These are phyloP conservation scores for Cephalopachus bancanus DNA, from an alignment of 2,797 vertebrate species.

Conservation along the genomic window DNA sequence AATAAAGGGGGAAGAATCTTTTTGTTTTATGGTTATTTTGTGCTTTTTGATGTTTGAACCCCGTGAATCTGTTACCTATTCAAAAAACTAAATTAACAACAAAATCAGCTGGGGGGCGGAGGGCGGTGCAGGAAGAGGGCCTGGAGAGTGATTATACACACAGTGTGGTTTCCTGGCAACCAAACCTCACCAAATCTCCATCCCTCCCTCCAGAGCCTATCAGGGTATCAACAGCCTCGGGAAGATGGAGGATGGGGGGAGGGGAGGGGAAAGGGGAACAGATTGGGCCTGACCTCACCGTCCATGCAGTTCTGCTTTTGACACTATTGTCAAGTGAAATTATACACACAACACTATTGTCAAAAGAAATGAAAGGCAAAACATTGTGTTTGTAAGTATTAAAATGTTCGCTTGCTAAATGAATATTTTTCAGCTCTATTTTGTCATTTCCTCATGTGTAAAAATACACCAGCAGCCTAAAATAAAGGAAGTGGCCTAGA, in stretches of 20 bases:
- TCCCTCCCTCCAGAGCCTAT: background rate
- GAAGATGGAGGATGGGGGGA: background rate
- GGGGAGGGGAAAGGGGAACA: background rate
- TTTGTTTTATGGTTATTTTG: conserved; percentile 15
- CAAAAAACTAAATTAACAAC: conserved; percentile 50
- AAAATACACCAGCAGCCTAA: background rate
- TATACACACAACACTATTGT: background rate
- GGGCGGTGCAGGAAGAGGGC: background rate
- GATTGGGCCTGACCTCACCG: background rate
- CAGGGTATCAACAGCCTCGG: background rate
- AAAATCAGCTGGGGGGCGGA: background rate
- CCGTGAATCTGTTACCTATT: conserved; percentile 9
- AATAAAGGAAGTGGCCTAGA: background rate
- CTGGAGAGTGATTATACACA: background rate
- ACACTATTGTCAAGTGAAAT: background rate
- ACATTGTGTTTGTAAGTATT: background rate
- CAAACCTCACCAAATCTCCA: background rate
- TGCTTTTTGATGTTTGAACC: conserved; percentile 20
- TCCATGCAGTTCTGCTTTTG: background rate
- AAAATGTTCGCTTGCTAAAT: background rate
- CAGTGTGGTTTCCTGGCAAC: conserved; percentile 50
- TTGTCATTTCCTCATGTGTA: conserved; percentile 30
- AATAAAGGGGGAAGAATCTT: background rate
- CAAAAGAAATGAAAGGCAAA: background rate
- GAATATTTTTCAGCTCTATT: background rate